Percentiles rank a stretch among this genome's conserved stretches.
phyloP scores from a whole-genome alignment of 92 coral and sea anemone genomes.

The Porites evermanni region DNA sequence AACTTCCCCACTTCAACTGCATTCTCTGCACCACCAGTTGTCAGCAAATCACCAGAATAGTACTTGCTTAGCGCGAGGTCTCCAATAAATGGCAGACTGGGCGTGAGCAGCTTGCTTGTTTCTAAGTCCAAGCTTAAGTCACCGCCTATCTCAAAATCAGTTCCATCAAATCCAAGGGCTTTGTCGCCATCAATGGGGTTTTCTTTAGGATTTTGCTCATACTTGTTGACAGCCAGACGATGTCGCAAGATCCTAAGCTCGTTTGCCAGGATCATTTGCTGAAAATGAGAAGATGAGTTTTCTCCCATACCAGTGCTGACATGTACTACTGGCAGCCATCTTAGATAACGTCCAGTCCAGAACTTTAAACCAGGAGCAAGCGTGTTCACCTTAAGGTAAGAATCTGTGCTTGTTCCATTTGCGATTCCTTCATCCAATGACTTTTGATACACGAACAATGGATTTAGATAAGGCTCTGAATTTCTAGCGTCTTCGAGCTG shows the following conservation, averaged over 20 bases:
- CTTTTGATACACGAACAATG: slow-evolving; percentile 81
- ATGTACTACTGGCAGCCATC: slow-evolving; percentile 96
- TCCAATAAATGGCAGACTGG: slow-evolving; percentile 91
- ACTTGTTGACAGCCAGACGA: slow-evolving; percentile 73
- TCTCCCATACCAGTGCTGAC: slow-evolving; percentile 95
- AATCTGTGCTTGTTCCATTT: slow-evolving; percentile 47
- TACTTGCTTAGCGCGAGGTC: slow-evolving; percentile 81
- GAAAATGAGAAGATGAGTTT: slow-evolving; percentile 86
- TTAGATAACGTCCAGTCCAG: slow-evolving; percentile 91
- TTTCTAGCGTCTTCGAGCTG: slow-evolving; percentile 79
- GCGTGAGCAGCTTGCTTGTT: slow-evolving; percentile 79
- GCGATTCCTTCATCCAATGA: slow-evolving; percentile 45
- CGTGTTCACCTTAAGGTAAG: slow-evolving; percentile 77
- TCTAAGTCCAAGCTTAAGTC: slow-evolving; percentile 72
- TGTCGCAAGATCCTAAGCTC: slow-evolving; percentile 85
- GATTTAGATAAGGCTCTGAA: slow-evolving; percentile 84
- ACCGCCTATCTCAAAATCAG: slow-evolving; percentile 17
- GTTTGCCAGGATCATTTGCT: slow-evolving; percentile 94
- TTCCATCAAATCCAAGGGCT: slow-evolving; percentile 41
- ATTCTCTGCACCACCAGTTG: slow-evolving; percentile 46
- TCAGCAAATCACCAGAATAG: slow-evolving; percentile 65
- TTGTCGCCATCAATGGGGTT: slow-evolving; percentile 14
- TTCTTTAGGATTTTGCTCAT: slow-evolving; percentile 34
- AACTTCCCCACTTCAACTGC: slow-evolving; percentile 37
- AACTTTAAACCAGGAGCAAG: slow-evolving; percentile 89